phyloP scores from a whole-genome alignment of 1,140 invertebrate species.

The Metopolophium dirhodum region DNA sequence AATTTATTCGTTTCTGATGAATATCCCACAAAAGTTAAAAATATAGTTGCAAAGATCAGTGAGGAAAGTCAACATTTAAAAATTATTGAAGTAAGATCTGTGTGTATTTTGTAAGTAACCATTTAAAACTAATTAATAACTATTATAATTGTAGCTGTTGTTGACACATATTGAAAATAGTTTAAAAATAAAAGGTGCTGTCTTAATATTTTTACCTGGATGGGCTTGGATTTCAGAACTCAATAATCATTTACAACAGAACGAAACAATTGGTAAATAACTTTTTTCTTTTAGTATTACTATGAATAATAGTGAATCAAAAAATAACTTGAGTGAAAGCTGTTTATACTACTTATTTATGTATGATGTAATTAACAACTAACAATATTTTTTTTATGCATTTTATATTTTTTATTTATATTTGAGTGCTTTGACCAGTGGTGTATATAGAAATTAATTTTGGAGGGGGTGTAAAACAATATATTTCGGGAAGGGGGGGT shows the following conservation, averaged over 20 bases:
- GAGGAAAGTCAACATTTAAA: conserved; percentile 94
- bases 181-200: conserved; percentile 78
- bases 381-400: neutral
- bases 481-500: too few relatives aligned
- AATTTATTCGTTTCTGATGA: conserved; percentile 69
- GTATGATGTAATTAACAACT: neutral
- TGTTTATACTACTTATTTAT: neutral
- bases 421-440: neutral
- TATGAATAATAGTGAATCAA: neutral
- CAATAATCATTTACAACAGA: conserved; percentile 82
- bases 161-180: conserved; percentile 68
- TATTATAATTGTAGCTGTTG: conserved; percentile 47
- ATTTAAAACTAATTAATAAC: conserved; percentile 27
- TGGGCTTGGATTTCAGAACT: conserved; percentile 94
- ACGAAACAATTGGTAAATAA: conserved; percentile 73
- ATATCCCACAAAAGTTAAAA: conserved; percentile 71
- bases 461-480: too few relatives aligned
- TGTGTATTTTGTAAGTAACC: neutral
- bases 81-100: conserved; percentile 73
- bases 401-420: neutral
- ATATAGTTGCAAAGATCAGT: conserved; percentile 76
- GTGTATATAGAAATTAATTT: too few relatives aligned
- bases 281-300: neutral
- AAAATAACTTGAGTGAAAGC: too few relatives aligned
- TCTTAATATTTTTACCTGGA: conserved; percentile 91